Percentiles rank a stretch among this genome's conserved stretches.
Conservation (phyloP, 1,140 invertebrate genomes). For the Piezodorus guildinii region DNA sequence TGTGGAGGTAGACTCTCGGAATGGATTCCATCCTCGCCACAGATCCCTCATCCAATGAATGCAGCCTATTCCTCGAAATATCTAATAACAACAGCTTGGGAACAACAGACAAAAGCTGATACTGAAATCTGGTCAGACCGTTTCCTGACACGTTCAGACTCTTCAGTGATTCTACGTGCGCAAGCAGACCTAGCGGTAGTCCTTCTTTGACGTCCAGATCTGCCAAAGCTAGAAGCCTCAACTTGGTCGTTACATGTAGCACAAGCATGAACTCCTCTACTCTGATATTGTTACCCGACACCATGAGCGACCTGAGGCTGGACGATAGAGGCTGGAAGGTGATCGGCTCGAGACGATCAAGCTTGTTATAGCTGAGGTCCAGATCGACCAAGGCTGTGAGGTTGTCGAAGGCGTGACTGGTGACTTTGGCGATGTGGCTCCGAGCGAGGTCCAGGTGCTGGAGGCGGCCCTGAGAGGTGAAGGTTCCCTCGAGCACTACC, state of each 20-base stretch:
- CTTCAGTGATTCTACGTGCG: slow-evolving; percentile 39
- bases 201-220: slow-evolving; percentile 38
- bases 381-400: slow-evolving; percentile 48
- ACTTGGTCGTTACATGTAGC: slow-evolving; percentile 42
- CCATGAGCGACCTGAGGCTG: slow-evolving; percentile 45
- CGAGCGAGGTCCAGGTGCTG: slow-evolving; percentile 45
- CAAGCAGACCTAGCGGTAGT: slow-evolving; percentile 41
- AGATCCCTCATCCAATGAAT: slow-evolving; percentile 43
- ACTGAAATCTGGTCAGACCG: slow-evolving; percentile 41
- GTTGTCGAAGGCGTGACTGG: slow-evolving; percentile 54
- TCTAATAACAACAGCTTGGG: slow-evolving; percentile 46
- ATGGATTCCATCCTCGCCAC: slow-evolving; percentile 41
- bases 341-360: slow-evolving; percentile 48
- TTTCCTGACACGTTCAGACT: slow-evolving; percentile 46
- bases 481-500: slow-evolving; percentile 58
- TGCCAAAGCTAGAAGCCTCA: slow-evolving; percentile 44
- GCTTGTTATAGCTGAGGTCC: slow-evolving; percentile 61
- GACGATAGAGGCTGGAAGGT: slow-evolving; percentile 47
- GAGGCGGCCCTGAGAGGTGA: slow-evolving; percentile 40
- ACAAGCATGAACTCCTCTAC: slow-evolving; percentile 36
- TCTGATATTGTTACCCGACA: slow-evolving; percentile 51
- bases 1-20: slow-evolving; percentile 40
- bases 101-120: slow-evolving; percentile 41
- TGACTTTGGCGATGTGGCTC: slow-evolving; percentile 59
- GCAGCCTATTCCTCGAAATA: slow-evolving; percentile 47